Percentiles rank a stretch among this genome's conserved stretches.
Conservation (phyloP, 2,888 invertebrate genomes). For the Lissocephala sabroskyi region DNA sequence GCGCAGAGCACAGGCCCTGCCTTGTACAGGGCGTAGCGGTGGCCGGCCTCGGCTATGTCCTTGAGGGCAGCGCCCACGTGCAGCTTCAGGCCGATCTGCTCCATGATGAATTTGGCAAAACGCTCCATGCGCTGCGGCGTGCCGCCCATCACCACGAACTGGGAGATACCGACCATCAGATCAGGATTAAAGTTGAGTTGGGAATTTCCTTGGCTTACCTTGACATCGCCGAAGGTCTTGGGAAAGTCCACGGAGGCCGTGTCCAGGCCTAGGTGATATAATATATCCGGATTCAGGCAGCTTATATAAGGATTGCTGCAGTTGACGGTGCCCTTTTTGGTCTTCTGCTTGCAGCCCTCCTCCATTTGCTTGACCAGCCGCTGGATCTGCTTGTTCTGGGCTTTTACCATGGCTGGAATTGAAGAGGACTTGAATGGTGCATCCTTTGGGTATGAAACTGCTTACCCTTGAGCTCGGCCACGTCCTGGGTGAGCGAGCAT, state of each 20-base stretch:
- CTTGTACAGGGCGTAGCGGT: slow-evolving; percentile 94
- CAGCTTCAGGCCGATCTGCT: slow-evolving; percentile 88
- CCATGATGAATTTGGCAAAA: slow-evolving; percentile 90
- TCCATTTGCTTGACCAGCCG: slow-evolving; percentile 26
- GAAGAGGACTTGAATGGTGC: too few species aligned
- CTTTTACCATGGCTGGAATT: slow-evolving; percentile 27
- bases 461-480: slow-evolving; percentile 29
- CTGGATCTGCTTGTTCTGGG: slow-evolving; percentile 34
- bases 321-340: slow-evolving; percentile 7
- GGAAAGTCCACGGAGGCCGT: slow-evolving; percentile 88
- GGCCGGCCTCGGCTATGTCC: slow-evolving; percentile 90
- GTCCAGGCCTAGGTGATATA: slow-evolving; percentile 89
- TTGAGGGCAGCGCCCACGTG: slow-evolving; percentile 87
- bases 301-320: slow-evolving; percentile 81
- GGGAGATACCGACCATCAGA: too few species aligned
- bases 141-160: slow-evolving; percentile 98
- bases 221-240: slow-evolving; percentile 94
- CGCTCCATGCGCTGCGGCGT: slow-evolving; percentile 92
- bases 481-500: slow-evolving; percentile 6
- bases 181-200: too few species aligned
- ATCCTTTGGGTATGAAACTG: too few species aligned
- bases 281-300: slow-evolving; percentile 89
- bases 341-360: slow-evolving; percentile 12
- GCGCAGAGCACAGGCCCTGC: slow-evolving; percentile 73
- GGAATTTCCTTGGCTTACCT: too few species aligned